Conservation (phyloP, 2,113 vertebrate species). For the Progne subis region DNA sequence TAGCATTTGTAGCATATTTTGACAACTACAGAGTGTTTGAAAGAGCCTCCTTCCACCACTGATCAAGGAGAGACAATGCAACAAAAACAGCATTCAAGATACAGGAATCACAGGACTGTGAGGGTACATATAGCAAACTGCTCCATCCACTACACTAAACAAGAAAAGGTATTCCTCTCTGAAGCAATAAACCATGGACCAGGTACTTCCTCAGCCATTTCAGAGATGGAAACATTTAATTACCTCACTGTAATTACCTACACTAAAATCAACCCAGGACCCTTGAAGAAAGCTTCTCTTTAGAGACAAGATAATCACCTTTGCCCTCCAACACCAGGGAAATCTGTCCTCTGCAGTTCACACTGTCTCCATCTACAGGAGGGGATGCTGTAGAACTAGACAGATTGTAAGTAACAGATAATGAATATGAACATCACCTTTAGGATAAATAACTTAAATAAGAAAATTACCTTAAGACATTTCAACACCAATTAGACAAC, state of each 20-base stretch:
- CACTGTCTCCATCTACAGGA: background rate
- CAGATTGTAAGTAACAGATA: background rate
- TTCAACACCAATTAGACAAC: background rate
- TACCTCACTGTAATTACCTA: background rate
- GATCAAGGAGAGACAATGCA: background rate
- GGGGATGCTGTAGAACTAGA: background rate
- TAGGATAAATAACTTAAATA: background rate
- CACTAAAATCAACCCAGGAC: background rate
- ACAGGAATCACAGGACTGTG: background rate
- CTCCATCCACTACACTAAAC: background rate
- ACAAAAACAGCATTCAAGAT: background rate
- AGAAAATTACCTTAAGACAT: slow-evolving; percentile 16
- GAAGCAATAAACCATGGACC: background rate
- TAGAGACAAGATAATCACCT: background rate
- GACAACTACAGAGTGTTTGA: background rate
- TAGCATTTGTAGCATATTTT: background rate
- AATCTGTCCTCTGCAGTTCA: background rate
- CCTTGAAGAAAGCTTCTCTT: background rate
- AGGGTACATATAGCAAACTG: background rate
- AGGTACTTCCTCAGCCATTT: background rate
- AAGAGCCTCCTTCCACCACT: background rate
- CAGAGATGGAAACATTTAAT: background rate
- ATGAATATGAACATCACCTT: background rate
- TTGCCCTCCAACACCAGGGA: background rate
- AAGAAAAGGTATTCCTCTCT: background rate